phyloP scores from a whole-genome alignment of 2,113 vertebrate genomes.

The Gobiocypris rarus region DNA sequence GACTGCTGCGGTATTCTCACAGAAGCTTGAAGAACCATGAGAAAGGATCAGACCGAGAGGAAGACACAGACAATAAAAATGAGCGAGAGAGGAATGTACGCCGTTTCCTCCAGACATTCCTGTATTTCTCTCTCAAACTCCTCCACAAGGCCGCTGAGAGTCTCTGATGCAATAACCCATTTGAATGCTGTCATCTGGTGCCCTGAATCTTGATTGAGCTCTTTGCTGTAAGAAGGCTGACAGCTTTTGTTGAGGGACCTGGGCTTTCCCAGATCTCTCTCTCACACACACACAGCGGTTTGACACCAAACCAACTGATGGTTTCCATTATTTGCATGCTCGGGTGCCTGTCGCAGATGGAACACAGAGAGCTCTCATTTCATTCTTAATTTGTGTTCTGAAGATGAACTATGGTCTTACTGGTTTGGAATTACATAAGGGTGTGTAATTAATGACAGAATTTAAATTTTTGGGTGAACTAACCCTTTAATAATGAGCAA shows the following conservation, averaged over 20 bases:
- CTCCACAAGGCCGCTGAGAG: constrained; percentile 35
- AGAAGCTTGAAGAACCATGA: constrained; percentile 1
- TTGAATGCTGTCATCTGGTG: constrained; percentile 52
- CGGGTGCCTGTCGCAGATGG: not conserved
- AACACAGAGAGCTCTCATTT: not conserved
- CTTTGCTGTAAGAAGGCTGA: constrained; percentile 23
- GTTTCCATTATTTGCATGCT: constrained; percentile 44
- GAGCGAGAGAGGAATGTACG: not conserved
- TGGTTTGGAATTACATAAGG: no score
- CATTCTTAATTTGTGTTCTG: no score
- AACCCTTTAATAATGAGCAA: not conserved
- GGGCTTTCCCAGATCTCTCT: constrained; percentile 20
- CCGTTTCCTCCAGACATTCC: constrained; percentile 41
- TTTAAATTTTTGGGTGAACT: no score
- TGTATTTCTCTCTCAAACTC: constrained; percentile 46
- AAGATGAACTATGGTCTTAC: no score
- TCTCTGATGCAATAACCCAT: constrained; percentile 51
- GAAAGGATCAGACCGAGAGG: not conserved
- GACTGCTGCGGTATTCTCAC: not conserved
- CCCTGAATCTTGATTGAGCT: constrained; percentile 38
- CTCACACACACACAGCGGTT: constrained; percentile 1
- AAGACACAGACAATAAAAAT: constrained; percentile 7
- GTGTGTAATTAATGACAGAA: no score
- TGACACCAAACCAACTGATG: constrained; percentile 12
- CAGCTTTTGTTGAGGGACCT: constrained; percentile 36